Evolutionary conservation across 2,113 vertebrate species (phyloP).

Genomic region (Cryptotis parvus): DNA sequence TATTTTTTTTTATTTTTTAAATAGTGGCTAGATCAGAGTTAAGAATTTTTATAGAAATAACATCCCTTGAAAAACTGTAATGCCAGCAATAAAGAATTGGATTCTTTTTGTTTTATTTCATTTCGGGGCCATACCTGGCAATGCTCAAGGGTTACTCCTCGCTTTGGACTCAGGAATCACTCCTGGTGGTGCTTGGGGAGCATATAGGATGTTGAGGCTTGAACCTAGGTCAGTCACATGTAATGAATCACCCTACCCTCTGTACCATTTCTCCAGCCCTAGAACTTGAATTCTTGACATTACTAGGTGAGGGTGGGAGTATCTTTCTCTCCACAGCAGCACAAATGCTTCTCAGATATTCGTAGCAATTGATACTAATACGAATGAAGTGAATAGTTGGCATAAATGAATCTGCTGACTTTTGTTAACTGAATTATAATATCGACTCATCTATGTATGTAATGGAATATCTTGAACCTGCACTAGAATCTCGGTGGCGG

Average conservation of each 20-base stretch:
- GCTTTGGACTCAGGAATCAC: too few relatives aligned
- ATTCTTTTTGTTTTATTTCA: background rate
- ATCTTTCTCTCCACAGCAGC: background rate
- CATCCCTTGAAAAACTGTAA: background rate
- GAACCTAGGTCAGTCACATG: too few relatives aligned
- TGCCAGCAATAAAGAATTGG: background rate
- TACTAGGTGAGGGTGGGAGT: too few relatives aligned
- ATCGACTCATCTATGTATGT: background rate
- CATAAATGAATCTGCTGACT: background rate
- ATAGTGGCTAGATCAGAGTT: background rate
- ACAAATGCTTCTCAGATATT: background rate
- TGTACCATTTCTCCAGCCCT: too few relatives aligned
- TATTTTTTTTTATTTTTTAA: background rate
- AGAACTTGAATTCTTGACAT: background rate
- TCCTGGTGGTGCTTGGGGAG: too few relatives aligned
- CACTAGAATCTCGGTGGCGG: background rate
- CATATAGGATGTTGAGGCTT: too few relatives aligned
- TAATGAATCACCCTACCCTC: too few relatives aligned
- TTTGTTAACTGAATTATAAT: background rate
- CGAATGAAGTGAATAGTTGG: background rate
- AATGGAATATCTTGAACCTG: background rate
- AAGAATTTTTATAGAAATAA: background rate
- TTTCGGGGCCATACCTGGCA: too few relatives aligned
- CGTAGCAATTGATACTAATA: background rate
- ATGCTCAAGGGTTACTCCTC: too few relatives aligned